Percentiles rank a stretch among this genome's conserved stretches.
Evolutionary conservation across 2,113 vertebrate genomes (phyloP).

Genomic region (Halcyon senegalensis): DNA sequence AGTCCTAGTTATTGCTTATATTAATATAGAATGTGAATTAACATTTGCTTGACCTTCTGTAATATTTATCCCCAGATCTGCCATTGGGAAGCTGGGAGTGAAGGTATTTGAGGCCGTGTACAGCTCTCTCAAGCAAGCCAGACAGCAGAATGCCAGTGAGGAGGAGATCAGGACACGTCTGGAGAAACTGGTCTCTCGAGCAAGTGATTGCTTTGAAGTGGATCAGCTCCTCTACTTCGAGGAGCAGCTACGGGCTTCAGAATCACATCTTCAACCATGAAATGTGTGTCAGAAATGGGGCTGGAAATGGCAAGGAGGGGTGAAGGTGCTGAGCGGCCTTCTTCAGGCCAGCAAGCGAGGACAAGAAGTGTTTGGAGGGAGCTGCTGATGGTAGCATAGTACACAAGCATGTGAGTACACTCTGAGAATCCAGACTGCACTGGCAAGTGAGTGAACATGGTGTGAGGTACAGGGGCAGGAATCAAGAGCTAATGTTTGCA

Average conservation of each 20-base stretch:
- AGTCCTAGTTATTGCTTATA: not conserved
- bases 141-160: constrained; percentile 63
- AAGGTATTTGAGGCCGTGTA: constrained; percentile 79
- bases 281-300: not conserved
- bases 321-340: not conserved
- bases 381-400: not conserved
- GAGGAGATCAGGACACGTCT: constrained; percentile 64
- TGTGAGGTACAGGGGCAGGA: not conserved
- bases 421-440: not conserved
- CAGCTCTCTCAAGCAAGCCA: constrained; percentile 74
- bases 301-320: not conserved
- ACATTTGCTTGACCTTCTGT: not conserved
- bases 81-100: constrained; percentile 75
- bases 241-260: constrained; percentile 69
- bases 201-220: constrained; percentile 79
- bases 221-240: constrained; percentile 88
- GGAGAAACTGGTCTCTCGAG: constrained; percentile 66
- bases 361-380: not conserved
- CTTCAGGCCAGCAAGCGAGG: not conserved
- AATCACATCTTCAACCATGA: not conserved
- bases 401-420: too few species aligned
- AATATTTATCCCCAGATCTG: constrained; percentile 67
- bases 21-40: not conserved
- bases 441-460: not conserved
- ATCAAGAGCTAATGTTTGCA: not conserved